Conservation (phyloP, 2,888 invertebrate genomes). For the Trissolcus japonicus region DNA sequence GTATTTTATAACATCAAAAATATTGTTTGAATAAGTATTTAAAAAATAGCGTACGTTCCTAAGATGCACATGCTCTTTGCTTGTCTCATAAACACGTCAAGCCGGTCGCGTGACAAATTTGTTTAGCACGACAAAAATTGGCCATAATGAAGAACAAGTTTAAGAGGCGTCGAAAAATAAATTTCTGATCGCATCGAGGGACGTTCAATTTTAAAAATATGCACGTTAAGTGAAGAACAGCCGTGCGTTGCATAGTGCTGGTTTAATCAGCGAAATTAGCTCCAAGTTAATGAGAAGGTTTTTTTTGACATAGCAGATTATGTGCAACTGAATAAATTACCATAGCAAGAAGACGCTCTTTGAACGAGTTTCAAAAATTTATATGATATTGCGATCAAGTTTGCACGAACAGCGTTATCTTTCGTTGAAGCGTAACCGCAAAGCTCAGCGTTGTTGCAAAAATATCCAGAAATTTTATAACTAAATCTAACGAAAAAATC, state of each 20-base stretch:
- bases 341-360: slow-evolving; percentile 9
- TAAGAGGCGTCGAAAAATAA: slow-evolving; percentile 8
- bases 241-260: slow-evolving; percentile 1
- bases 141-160: slow-evolving; percentile 16
- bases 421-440: slow-evolving; percentile 1
- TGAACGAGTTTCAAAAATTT: slow-evolving; percentile 12
- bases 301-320: slow-evolving; percentile 19
- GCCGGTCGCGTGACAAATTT: slow-evolving; percentile 9
- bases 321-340: slow-evolving; percentile 27
- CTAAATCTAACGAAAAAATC: too few relatives aligned
- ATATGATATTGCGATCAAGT: slow-evolving; percentile 15
- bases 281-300: slow-evolving; percentile 29
- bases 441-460: neutral
- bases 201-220: slow-evolving; percentile 15
- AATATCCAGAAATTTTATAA: too few relatives aligned
- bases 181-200: slow-evolving; percentile 18
- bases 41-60: too few relatives aligned
- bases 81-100: too few relatives aligned
- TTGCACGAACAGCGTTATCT: slow-evolving; percentile 9
- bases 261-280: slow-evolving; percentile 28
- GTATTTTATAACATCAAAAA: too few relatives aligned
- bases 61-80: too few relatives aligned
- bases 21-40: too few relatives aligned
- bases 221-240: slow-evolving; percentile 18
- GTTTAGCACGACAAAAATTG: slow-evolving; percentile 16